Conservation (phyloP, 2,113 vertebrate genomes). For the Albula glossodonta region DNA sequence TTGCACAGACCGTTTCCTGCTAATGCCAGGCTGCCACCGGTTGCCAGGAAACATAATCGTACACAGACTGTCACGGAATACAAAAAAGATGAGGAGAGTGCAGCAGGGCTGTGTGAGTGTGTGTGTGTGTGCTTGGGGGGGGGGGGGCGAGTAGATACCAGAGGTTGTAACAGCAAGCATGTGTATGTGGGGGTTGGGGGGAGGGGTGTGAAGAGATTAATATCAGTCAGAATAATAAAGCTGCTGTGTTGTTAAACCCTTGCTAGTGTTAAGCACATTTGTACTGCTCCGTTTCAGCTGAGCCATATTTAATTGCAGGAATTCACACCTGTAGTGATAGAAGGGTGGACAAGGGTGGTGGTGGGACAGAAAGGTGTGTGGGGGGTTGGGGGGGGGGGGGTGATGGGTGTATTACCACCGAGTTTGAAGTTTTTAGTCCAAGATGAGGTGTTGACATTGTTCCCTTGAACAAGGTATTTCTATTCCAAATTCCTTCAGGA, state of each 20-base stretch:
- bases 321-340: not conserved
- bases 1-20: not conserved
- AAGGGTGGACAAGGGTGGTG: not conserved
- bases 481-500: not conserved
- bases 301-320: not conserved
- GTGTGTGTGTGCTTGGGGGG: no score
- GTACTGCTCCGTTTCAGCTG: not conserved
- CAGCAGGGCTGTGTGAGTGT: not conserved
- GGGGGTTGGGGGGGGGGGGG: no score
- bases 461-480: not conserved
- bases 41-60: not conserved
- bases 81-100: not conserved
- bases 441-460: not conserved
- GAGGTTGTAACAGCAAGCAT: not conserved
- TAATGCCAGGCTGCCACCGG: not conserved
- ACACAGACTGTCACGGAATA: not conserved
- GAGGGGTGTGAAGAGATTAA: not conserved
- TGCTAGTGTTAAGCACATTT: not conserved
- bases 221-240: not conserved
- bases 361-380: no score
- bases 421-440: not conserved
- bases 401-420: not conserved
- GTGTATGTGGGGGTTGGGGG: not conserved
- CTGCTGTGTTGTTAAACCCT: not conserved
- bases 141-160: not conserved